Evolutionary conservation across 2,888 invertebrate genomes (phyloP).

Genomic region (Lithophane semibrunnea): DNA sequence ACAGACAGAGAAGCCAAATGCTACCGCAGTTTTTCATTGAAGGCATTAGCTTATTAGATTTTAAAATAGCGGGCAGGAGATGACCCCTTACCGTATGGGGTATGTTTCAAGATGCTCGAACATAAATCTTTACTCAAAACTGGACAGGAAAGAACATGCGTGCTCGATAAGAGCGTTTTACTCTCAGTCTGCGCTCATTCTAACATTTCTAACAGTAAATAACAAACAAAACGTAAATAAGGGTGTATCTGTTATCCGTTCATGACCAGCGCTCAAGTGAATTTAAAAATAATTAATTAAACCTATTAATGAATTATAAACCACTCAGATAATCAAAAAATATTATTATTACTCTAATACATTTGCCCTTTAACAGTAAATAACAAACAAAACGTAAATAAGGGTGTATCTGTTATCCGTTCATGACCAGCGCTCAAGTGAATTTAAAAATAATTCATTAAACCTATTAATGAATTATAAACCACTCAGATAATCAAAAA

Average conservation of each 20-base stretch:
- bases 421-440: neutral
- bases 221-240: neutral
- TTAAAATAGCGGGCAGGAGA: neutral
- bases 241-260: neutral
- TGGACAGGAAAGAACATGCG: neutral
- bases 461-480: too few species aligned
- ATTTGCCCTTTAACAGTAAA: slow-evolving; percentile 37
- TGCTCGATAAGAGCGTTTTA: neutral
- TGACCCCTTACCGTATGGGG: too few species aligned
- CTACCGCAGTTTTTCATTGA: neutral
- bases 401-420: too few species aligned
- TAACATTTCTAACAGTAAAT: neutral
- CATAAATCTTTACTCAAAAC: neutral
- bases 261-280: neutral
- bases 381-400: neutral
- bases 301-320: too few species aligned
- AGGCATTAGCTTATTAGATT: neutral
- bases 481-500: too few species aligned
- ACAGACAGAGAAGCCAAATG: neutral
- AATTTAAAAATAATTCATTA: neutral
- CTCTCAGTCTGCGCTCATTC: neutral
- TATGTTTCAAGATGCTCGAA: neutral
- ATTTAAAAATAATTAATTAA: neutral
- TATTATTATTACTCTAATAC: slow-evolving; percentile 31
- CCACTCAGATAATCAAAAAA: too few species aligned